Evolutionary conservation across 1,140 invertebrate genomes (phyloP), one percentile per base, ranked within the genome.

Genomic region (Sarcophaga bullata): DNA sequence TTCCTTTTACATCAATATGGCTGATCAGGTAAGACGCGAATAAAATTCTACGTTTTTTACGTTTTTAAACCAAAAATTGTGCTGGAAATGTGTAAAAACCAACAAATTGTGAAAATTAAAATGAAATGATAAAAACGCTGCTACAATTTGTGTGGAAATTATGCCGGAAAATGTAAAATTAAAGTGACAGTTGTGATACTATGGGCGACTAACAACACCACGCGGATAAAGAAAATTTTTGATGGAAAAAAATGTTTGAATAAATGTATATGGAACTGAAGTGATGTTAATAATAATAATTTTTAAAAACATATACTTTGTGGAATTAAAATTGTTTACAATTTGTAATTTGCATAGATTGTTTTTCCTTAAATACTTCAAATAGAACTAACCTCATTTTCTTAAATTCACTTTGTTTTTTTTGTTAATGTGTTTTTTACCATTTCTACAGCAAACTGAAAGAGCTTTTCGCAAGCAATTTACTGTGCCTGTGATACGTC

Each of bases 391-490:
- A 88, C 86, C 86, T 81, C 76, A 37, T 37, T 15, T 4, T 83
- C 84, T 85, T 84, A 81, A 84, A 85, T 73, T 82, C 78, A 81
- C 72, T 84, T 81, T 85, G 78, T 72, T 73, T 82, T 84, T 85
- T 85, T 82, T 86, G 19, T 50, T 78, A 15, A 47, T 62, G n/a
- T 49, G n/a, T 17, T 19, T n/a, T 3, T 52, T 17, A 11, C 49
- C 25, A 25, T 52, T 73, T 7, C 25, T 81, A 83, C 85, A 89
- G 88, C 87, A 97, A 95, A 96, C 92, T 82, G 97, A 98, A 90
- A 94, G 94, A 87, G 94, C 97, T 85, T 99, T 97, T 91, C 97
- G 99, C 93, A 98, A 98, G 91, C 98, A 99, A 92, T 94, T 96
- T 10, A 97, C 96, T 82, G 94, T 99, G 86, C 98, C 98, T 91